phyloP scores from a whole-genome alignment of 2,113 vertebrate species.

The Chrysemys picta region DNA sequence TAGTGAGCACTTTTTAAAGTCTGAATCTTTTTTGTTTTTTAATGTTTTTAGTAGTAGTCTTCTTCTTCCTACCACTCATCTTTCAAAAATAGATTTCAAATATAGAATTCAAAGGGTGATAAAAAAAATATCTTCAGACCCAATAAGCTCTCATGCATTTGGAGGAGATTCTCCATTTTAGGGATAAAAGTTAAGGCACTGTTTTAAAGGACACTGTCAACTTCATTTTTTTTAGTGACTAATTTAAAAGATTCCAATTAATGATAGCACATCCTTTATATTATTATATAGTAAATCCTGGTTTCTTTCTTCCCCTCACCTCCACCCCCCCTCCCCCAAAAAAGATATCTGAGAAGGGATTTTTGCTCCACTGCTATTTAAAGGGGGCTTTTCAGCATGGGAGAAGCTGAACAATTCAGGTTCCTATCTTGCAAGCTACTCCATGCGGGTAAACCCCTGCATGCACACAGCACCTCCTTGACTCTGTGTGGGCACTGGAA shows the following conservation, averaged over 20 bases:
- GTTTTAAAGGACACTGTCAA: neutral
- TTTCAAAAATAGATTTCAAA: neutral
- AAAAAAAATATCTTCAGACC: neutral
- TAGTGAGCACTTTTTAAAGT: neutral
- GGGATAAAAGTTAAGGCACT: neutral
- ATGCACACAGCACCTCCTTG: neutral
- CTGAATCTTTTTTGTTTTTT: neutral
- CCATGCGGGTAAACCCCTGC: neutral
- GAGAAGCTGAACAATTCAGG: constrained; percentile 20
- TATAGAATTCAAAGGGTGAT: neutral
- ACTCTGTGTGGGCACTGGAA: neutral
- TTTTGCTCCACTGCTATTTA: neutral
- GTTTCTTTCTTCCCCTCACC: no score
- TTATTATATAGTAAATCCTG: neutral
- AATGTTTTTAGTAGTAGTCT: neutral
- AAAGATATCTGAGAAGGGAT: neutral
- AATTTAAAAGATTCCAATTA: neutral
- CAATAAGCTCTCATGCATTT: neutral
- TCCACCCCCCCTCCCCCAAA: no score
- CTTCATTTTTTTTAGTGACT: neutral
- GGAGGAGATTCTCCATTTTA: neutral
- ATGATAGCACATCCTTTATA: neutral
- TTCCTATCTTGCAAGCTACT: neutral
- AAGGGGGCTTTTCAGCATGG: constrained; percentile 7
- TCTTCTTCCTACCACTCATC: neutral